A percentile compares a stretch with the other conserved stretches of the same genome.
phyloP scores from a whole-genome alignment of 1,140 invertebrate species.

The Argopecten irradians region DNA sequence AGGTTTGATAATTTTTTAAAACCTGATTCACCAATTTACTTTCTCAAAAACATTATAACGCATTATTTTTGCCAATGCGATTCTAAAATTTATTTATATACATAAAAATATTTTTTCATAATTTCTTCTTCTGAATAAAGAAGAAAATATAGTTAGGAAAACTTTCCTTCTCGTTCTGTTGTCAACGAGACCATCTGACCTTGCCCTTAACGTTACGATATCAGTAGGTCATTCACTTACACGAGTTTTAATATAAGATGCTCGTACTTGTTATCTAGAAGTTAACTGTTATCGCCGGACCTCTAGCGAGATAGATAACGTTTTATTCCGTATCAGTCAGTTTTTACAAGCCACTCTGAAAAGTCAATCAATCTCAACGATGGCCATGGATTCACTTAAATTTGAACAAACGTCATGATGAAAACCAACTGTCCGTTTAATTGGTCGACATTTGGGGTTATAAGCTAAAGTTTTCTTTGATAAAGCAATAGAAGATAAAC shows the following conservation, averaged over 20 bases:
- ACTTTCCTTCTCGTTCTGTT: background rate
- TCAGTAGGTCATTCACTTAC: conserved; percentile 8
- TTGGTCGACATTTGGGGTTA: conserved; percentile 1
- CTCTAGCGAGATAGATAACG: background rate
- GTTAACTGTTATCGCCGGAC: background rate
- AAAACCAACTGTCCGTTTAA: conserved; percentile 21
- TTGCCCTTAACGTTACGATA: background rate
- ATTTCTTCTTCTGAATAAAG: too few species aligned
- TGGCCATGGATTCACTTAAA: background rate
- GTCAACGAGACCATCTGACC: background rate
- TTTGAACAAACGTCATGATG: conserved; percentile 8
- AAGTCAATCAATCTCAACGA: conserved; percentile 22
- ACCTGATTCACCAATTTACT: too few species aligned
- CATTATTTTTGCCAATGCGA: too few species aligned
- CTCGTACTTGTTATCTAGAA: background rate
- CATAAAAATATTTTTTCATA: too few species aligned
- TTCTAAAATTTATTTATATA: too few species aligned
- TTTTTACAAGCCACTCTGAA: background rate
- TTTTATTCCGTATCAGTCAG: background rate
- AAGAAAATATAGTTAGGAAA: too few species aligned
- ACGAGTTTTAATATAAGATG: conserved; percentile 7
- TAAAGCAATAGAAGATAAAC: background rate
- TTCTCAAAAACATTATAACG: too few species aligned
- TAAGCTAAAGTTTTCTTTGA: background rate
- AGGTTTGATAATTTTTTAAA: too few species aligned